A percentile compares a stretch with the other conserved stretches of the same genome.
Conservation (phyloP, 2,797 vertebrate genomes). For the Emys orbicularis region DNA sequence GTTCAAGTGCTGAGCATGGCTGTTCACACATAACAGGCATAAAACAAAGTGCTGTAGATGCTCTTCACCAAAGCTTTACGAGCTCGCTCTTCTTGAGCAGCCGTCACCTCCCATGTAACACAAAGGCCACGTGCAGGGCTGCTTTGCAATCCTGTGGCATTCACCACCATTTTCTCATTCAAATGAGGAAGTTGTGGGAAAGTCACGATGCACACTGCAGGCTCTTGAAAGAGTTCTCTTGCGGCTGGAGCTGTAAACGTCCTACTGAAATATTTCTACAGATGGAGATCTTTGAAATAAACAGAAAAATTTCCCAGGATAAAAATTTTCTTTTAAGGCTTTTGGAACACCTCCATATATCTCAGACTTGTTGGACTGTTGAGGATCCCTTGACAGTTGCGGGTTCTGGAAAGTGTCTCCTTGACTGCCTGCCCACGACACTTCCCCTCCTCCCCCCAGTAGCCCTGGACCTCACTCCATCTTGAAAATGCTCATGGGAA, state of each 20-base stretch:
- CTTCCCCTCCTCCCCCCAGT: constrained; percentile 60
- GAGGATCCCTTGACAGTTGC: constrained; percentile 74
- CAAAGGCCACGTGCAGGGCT: not conserved
- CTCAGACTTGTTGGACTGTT: constrained; percentile 74
- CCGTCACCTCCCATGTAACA: not conserved
- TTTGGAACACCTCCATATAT: constrained; percentile 72
- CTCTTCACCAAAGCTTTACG: not conserved
- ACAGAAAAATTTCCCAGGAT: constrained; percentile 75
- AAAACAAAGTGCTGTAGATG: not conserved
- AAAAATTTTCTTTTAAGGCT: constrained; percentile 74
- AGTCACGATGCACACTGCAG: not conserved
- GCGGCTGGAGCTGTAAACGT: constrained; percentile 66
- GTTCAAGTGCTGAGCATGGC: not conserved
- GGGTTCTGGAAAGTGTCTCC: constrained; percentile 75
- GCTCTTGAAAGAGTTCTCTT: constrained; percentile 70
- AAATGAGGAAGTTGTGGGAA: constrained; percentile 58
- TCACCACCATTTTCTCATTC: constrained; percentile 23
- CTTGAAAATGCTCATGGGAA: constrained; percentile 71
- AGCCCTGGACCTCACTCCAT: constrained; percentile 72
- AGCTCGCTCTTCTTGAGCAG: not conserved
- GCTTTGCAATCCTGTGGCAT: not conserved
- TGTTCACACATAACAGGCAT: not conserved
- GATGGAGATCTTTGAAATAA: constrained; percentile 80
- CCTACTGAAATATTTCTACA: constrained; percentile 77
- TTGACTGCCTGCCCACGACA: constrained; percentile 64